These are phyloP conservation scores for Loriculus beryllinus DNA, from an alignment of 2,797 vertebrate genomes.

Conservation along the genomic window DNA sequence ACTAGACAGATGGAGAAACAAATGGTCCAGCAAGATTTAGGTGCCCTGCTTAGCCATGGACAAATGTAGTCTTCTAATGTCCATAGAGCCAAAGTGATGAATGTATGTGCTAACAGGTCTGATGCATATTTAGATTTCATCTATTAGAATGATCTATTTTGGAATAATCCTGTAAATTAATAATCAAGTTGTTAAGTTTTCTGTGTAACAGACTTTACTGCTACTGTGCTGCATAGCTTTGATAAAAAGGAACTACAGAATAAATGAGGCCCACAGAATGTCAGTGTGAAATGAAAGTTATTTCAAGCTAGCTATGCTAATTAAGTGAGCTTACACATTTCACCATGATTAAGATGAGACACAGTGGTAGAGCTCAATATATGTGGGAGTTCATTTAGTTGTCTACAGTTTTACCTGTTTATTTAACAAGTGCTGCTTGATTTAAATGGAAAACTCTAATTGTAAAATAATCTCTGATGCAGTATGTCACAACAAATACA, in stretches of 20 bases:
- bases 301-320: not conserved
- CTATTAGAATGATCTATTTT: not conserved
- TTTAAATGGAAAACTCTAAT: slow-evolving; percentile 15
- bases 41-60: not conserved
- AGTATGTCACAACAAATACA: not conserved
- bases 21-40: not conserved
- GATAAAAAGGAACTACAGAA: not conserved
- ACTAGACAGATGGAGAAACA: not conserved
- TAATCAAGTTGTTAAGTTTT: not conserved
- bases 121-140: not conserved
- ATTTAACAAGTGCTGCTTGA: not conserved
- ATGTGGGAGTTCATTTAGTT: not conserved
- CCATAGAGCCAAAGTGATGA: not conserved
- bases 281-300: not conserved
- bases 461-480: not conserved
- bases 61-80: not conserved
- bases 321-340: not conserved
- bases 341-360: not conserved
- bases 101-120: not conserved
- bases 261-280: not conserved
- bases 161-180: not conserved
- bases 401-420: not conserved
- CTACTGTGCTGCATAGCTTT: not conserved
- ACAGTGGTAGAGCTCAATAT: not conserved
- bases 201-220: not conserved